Base-by-base conservation (phyloP, 2,888 invertebrate species). In the Aspidiotus rigidus region DNA sequence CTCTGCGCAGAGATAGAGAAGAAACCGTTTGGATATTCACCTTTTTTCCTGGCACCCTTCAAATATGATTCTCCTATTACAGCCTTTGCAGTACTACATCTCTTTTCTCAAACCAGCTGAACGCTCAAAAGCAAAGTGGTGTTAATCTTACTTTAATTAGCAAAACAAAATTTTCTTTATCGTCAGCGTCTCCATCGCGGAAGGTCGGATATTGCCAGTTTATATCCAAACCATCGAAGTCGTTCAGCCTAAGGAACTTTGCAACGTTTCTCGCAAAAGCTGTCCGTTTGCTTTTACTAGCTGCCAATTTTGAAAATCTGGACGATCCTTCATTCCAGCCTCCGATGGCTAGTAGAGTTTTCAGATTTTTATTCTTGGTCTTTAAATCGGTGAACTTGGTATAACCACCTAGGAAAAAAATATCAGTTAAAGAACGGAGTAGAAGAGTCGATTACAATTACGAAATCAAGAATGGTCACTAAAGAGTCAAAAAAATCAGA, bases 241-340 rank as follows among this genome's bases (percentile, higher is more conserved):
- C 90, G 79, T 94, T 92, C 77, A 91, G 90, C 74, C 94, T 81
- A 74, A 94, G 83, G 79, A 93, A 94, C 72, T 90, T 90, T 73
- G 91, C 82, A 72, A 86, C 83, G 76, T 91, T 91, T 79, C 87
- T 89, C 69, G 90, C 89, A 76, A 94, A 88, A 76, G 89, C 87
- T 76, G 85, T 86, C 72, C 94, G 82, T 72, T 87, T 81, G 53
- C 88, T 88, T 3, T 85, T 77, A 74, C 85, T 87, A 1, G 89
- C 90, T 1, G 93, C 93, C 83, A 94, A 84, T n/a, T 90, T 87
- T 0, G 93, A 93, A 79, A 94, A 94, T 71, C 85, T 79, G n/a
- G 87, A 83, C 0, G 93, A 93, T 15, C 92, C 94, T 78, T 94
- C 94, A 79, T 93, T 94, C 94, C 94, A 94, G 0, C 94, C 87